Evolutionary conservation across 35 echinoderm and acorn worm species (phyloP).

Genomic region (Ophioderma brevispina): DNA sequence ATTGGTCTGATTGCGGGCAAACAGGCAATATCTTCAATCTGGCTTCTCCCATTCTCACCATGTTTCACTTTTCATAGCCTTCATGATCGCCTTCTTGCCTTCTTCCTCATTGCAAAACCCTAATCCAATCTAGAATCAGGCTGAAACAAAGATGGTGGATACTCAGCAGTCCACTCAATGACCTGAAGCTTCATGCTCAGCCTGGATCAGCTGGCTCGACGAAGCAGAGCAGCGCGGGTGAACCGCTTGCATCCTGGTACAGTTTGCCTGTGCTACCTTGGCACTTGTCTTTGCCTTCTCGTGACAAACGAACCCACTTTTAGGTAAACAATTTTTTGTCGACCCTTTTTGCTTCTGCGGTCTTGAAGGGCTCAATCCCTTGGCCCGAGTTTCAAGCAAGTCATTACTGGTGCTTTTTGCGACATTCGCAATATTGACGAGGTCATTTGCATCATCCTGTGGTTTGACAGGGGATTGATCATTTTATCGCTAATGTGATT

Average conservation of each 20-base stretch:
- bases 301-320: neutral
- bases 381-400: neutral
- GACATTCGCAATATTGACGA: constrained; percentile 12
- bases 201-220: neutral
- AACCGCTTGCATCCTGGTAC: neutral
- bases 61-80: too few species aligned
- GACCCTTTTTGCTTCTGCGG: neutral
- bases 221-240: constrained; percentile 1
- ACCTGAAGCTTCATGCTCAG: neutral
- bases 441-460: neutral
- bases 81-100: neutral
- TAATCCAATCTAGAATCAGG: neutral
- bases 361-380: neutral
- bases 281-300: neutral
- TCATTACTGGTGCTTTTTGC: neutral
- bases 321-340: neutral
- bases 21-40: neutral
- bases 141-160: neutral
- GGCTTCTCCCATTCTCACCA: too few species aligned
- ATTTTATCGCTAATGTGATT: constrained; percentile 10
- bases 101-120: neutral
- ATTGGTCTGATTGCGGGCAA: neutral
- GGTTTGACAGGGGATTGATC: neutral
- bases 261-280: neutral
- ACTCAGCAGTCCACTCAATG: constrained; percentile 6